Percentiles rank a stretch among this genome's conserved stretches.
phyloP scores from a whole-genome alignment of 2,888 invertebrate genomes.

The Venustoraphidia nigricollis region DNA sequence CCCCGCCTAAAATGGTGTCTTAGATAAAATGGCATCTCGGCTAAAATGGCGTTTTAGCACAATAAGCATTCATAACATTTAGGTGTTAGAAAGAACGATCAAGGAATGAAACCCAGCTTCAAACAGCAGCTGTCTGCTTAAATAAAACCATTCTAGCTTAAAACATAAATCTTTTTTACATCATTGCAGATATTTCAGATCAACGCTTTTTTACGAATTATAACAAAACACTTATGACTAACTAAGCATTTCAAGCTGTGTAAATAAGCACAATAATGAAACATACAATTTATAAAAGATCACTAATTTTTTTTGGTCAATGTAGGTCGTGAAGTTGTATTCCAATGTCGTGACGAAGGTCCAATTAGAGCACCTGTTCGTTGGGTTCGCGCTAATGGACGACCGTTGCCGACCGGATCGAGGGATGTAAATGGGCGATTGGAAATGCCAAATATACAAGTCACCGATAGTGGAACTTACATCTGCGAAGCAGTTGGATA shows the following conservation, averaged over 20 bases:
- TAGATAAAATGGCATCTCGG: too few relatives aligned
- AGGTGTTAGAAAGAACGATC: too few relatives aligned
- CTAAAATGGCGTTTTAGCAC: too few relatives aligned
- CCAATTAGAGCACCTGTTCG: constrained; percentile 54
- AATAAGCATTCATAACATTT: too few relatives aligned
- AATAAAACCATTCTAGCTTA: too few relatives aligned
- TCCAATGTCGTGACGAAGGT: constrained; percentile 89
- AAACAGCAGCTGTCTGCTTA: too few relatives aligned
- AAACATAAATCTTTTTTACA: too few relatives aligned
- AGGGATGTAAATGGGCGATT: constrained; percentile 61
- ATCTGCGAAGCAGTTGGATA: constrained; percentile 66
- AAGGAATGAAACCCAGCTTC: too few relatives aligned
- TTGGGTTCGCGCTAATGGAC: constrained; percentile 57
- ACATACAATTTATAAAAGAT: too few relatives aligned
- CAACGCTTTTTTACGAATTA: constrained; percentile 1
- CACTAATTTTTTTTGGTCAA: neutral
- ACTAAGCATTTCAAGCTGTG: neutral
- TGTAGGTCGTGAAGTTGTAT: constrained; percentile 78
- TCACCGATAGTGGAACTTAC: constrained; percentile 66
- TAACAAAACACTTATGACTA: neutral
- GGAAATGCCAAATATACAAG: constrained; percentile 67
- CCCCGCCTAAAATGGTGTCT: too few relatives aligned
- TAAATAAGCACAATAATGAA: neutral
- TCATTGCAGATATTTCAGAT: constrained; percentile 1
- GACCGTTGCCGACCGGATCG: constrained; percentile 62